Percentiles rank a stretch among this genome's conserved stretches.
Conservation (phyloP, 1,140 invertebrate species). For the Polyergus mexicanus region DNA sequence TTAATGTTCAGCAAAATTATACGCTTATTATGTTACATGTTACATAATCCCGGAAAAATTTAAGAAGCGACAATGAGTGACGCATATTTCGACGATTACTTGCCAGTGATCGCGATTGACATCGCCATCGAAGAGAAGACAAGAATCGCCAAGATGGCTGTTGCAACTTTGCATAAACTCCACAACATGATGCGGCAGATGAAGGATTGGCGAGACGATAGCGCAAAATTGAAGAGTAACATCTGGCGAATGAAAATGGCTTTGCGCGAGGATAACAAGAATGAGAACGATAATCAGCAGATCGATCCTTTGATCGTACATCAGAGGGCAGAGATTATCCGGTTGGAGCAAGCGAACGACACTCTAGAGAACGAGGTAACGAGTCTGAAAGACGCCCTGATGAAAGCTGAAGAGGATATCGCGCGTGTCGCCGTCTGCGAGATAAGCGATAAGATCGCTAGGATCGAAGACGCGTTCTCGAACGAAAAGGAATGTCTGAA, state of each 20-base stretch:
- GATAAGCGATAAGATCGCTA: constrained; percentile 43
- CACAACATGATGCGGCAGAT: constrained; percentile 71
- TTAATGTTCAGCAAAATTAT: constrained; percentile 15
- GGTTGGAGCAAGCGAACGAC: constrained; percentile 55
- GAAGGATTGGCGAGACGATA: constrained; percentile 68
- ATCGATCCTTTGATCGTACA: constrained; percentile 62
- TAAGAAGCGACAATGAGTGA: constrained; percentile 32
- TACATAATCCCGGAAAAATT: not conserved
- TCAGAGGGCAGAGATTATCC: constrained; percentile 66
- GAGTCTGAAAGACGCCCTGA: constrained; percentile 40
- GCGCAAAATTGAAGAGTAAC: constrained; percentile 63
- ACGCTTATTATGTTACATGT: not conserved
- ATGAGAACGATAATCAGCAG: constrained; percentile 43
- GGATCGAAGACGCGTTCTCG: constrained; percentile 41
- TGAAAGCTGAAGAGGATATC: constrained; percentile 41
- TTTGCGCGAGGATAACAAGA: constrained; percentile 47
- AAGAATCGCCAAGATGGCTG: constrained; percentile 58
- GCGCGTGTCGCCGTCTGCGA: not conserved
- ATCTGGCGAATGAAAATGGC: constrained; percentile 69
- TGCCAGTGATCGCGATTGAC: constrained; percentile 33
- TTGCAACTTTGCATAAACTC: constrained; percentile 61
- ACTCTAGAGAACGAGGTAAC: constrained; percentile 61
- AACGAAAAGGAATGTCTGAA: constrained; percentile 51
- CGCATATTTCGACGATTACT: constrained; percentile 32
- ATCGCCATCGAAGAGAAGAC: constrained; percentile 57